Evolutionary conservation across 2,888 invertebrate species (phyloP).

Genomic region (Emesis furor): DNA sequence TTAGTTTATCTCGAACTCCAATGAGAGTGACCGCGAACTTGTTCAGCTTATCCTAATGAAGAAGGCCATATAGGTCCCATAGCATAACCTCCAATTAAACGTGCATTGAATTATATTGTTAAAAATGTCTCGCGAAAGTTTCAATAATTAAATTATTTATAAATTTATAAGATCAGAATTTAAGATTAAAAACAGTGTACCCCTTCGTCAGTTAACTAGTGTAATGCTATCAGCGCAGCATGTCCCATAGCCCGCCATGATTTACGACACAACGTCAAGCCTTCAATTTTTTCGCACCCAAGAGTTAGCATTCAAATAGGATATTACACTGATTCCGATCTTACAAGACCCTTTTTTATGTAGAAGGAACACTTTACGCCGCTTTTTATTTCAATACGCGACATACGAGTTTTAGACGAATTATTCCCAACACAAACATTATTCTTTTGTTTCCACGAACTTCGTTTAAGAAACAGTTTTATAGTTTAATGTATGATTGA

Average conservation of each 20-base stretch:
- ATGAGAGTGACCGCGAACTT: no score
- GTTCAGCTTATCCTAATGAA: no score
- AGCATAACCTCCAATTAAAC: no score
- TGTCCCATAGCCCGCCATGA: conserved; percentile 8
- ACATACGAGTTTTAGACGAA: background rate
- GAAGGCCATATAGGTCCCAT: no score
- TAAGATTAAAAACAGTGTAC: background rate
- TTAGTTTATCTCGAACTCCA: no score
- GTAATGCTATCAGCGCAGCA: background rate
- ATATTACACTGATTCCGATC: conserved; percentile 88
- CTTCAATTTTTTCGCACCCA: conserved; percentile 59
- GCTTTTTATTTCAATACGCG: conserved; percentile 10
- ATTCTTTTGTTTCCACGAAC: background rate
- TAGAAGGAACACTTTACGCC: conserved; percentile 9
- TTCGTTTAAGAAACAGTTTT: no score
- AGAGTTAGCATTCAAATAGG: conserved; percentile 81
- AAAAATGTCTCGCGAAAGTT: no score
- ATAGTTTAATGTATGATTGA: no score
- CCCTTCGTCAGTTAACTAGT: background rate
- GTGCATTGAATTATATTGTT: no score
- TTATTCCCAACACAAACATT: background rate
- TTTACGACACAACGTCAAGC: conserved; percentile 10
- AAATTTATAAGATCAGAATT: no score
- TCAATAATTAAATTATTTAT: no score
- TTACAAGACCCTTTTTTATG: conserved; percentile 71